Conservation (phyloP, 2,113 vertebrate genomes). For the Loxodonta africana region DNA sequence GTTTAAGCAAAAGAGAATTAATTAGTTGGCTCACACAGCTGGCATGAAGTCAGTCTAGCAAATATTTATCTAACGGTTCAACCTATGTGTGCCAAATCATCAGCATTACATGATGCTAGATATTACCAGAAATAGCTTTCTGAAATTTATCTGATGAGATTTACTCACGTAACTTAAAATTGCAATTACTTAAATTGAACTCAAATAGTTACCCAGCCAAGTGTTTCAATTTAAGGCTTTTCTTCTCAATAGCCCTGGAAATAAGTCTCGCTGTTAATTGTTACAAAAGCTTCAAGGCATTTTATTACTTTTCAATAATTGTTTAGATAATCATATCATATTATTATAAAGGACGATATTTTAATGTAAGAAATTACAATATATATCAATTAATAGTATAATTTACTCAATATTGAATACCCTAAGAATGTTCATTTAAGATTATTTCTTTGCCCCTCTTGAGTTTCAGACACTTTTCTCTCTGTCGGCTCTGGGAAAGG, state of each 20-base stretch:
- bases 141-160: background rate
- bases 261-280: background rate
- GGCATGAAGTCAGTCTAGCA: background rate
- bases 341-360: conserved; percentile 4
- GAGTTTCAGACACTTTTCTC: background rate
- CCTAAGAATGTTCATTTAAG: background rate
- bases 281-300: background rate
- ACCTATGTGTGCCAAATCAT: background rate
- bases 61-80: background rate
- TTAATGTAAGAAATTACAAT: background rate
- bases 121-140: conserved; percentile 18
- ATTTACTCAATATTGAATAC: background rate
- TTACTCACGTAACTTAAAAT: background rate
- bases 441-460: background rate
- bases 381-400: background rate
- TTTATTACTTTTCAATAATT: conserved; percentile 40
- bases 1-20: conserved; percentile 33
- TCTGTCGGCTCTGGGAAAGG: too few relatives aligned
- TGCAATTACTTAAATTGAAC: background rate
- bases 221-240: background rate
- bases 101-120: background rate
- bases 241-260: background rate
- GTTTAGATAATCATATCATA: background rate
- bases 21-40: background rate
- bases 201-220: background rate